phyloP scores from a whole-genome alignment of 2,797 vertebrate genomes.

The Anguilla anguilla region DNA sequence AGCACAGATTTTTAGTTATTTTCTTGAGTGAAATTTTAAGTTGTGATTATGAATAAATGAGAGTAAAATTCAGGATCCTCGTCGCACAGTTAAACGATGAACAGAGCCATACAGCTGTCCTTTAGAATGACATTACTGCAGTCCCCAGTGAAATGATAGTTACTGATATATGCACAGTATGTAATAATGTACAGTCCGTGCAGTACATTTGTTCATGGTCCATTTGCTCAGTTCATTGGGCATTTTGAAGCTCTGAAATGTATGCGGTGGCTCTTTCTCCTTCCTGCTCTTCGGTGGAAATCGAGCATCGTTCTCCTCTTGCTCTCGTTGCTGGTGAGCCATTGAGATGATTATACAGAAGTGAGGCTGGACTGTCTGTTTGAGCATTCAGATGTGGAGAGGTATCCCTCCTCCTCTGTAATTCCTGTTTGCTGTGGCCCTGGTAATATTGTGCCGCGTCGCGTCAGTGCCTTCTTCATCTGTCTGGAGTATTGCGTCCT shows the following conservation, averaged over 20 bases:
- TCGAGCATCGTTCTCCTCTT: neutral
- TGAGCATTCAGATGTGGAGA: neutral
- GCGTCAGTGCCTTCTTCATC: conserved; percentile 25
- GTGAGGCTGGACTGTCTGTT: neutral
- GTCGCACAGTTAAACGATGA: neutral
- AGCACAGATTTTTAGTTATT: neutral
- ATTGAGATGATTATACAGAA: neutral
- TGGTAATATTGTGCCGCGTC: conserved; percentile 41
- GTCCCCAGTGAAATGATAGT: neutral
- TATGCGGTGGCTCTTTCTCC: neutral
- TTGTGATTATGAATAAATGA: neutral
- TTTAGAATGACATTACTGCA: neutral
- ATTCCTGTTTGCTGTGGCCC: conserved; percentile 24
- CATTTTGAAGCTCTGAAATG: neutral
- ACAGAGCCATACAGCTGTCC: neutral
- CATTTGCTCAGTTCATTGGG: neutral
- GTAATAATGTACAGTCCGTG: neutral
- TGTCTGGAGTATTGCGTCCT: neutral
- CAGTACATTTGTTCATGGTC: neutral
- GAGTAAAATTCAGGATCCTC: neutral
- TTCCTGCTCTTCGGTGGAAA: neutral
- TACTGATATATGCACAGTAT: neutral
- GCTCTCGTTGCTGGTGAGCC: neutral
- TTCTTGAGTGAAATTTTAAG: neutral
- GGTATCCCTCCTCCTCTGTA: conserved; percentile 5